Percentiles rank a stretch among this genome's conserved stretches.
Conservation (phyloP, 2,113 vertebrate genomes). For the Datnioides undecimradiatus region DNA sequence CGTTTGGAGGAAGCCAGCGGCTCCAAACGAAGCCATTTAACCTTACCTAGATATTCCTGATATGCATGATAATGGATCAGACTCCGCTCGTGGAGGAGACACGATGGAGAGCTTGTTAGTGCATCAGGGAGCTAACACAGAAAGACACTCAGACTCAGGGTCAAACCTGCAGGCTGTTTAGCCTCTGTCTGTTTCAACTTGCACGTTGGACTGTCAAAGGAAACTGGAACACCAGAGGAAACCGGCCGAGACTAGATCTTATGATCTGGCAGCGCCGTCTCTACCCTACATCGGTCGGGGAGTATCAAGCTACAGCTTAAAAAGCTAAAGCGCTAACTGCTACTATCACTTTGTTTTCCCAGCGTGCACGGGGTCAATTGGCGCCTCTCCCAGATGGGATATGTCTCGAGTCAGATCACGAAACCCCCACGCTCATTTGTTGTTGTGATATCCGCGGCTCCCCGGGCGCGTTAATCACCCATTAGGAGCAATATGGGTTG, state of each 20-base stretch:
- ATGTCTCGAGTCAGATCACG: slow-evolving; percentile 21
- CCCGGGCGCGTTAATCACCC: slow-evolving; percentile 50
- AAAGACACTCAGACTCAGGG: slow-evolving; percentile 31
- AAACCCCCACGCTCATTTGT: slow-evolving; percentile 37
- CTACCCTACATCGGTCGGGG: neutral
- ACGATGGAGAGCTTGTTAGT: neutral
- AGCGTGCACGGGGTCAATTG: slow-evolving; percentile 22
- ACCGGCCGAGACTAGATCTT: neutral
- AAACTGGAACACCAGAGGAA: slow-evolving; percentile 23
- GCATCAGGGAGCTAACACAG: slow-evolving; percentile 12
- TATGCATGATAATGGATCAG: neutral
- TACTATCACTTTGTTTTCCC: neutral
- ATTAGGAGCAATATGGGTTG: slow-evolving; percentile 22
- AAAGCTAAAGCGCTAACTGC: neutral
- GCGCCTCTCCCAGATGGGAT: slow-evolving; percentile 20
- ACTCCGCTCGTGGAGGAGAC: neutral
- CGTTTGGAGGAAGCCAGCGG: neutral
- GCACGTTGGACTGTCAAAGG: neutral
- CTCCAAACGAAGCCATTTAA: neutral
- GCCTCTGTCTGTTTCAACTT: neutral
- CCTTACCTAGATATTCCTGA: neutral
- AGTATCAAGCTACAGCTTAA: neutral
- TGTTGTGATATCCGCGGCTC: slow-evolving; percentile 26
- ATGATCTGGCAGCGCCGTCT: too few relatives aligned
- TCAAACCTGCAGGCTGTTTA: slow-evolving; percentile 29